Evolutionary conservation across 2,888 invertebrate species (phyloP), one percentile per base, ranked within the genome.

Genomic region (Catocala fraxini): DNA sequence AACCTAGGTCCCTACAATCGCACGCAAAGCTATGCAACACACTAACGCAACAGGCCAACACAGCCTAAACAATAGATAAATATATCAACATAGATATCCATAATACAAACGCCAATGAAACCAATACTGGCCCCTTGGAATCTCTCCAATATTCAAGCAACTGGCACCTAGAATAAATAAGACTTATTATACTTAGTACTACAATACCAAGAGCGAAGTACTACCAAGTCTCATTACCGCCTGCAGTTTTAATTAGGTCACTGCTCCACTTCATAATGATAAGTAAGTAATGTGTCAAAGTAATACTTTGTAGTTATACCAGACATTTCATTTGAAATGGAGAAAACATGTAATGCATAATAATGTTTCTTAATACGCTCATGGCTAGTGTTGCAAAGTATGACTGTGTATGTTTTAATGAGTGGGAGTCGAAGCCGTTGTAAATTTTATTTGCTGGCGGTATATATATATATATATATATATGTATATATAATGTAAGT

Each of bases 241-340:
- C 39, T 45, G 25, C n/a, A 48, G 49, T 49, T 43, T 51, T 52
- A 52, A 52, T 58, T 52, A 58, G 52, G 41, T 41, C 52, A 33
- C 46, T 33, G 25, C 10, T n/a, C 13, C 33, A 7, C 55, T 46
- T 39, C 35, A 41, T 25, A 47, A 58, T 52, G 12, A 47, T 47
- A 52, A 52, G 9, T 45, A 41, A 45, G 51, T 35, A 51, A 49
- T 35, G 33, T 43, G 46, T 46, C 46, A 46, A 35, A 35, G 15
- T 35, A 43, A 39, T 15, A 39, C 39, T 55, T 15, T 52, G n/a
- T 15, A 39, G 35, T 39, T 39, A 9, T 41, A 39, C 12, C 49
- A 49, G 53, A 45, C 34, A 35, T 56, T 47, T 15, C 25, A 47
- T 47, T 47, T 47, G 6, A 6, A 39, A 48, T 10, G 34, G n/a